Evolutionary conservation across 1,140 invertebrate species (phyloP).

Genomic region (Halesus radiatus): DNA sequence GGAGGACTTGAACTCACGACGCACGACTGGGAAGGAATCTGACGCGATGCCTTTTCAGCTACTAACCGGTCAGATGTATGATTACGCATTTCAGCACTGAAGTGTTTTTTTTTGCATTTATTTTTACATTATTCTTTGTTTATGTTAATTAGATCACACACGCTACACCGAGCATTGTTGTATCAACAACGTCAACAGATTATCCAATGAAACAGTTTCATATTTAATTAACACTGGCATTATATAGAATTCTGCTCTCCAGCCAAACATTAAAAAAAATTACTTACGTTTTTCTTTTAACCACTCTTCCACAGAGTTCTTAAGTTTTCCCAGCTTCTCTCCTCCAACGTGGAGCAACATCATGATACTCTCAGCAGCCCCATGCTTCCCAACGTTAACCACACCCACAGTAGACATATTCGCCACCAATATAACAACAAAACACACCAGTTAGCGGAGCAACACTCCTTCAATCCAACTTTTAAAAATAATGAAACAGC

Average conservation of each 20-base stretch:
- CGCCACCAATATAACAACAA: not conserved
- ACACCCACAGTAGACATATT: slow-evolving; percentile 14
- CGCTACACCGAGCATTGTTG: too few relatives aligned
- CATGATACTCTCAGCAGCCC: slow-evolving; percentile 55
- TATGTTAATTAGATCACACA: too few relatives aligned
- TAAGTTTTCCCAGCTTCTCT: slow-evolving; percentile 55
- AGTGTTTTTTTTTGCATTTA: too few relatives aligned
- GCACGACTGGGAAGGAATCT: too few relatives aligned
- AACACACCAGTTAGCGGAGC: not conserved
- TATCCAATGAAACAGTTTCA: not conserved
- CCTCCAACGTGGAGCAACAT: slow-evolving; percentile 54
- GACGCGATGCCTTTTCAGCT: too few relatives aligned
- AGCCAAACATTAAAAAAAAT: not conserved
- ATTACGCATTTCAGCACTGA: too few relatives aligned
- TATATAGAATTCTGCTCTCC: not conserved
- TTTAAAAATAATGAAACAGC: not conserved
- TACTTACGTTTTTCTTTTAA: slow-evolving; percentile 28
- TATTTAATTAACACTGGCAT: not conserved
- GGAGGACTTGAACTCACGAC: too few relatives aligned
- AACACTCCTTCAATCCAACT: not conserved
- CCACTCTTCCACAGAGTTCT: slow-evolving; percentile 44
- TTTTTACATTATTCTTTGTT: too few relatives aligned
- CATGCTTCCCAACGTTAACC: slow-evolving; percentile 57
- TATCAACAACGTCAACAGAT: too few relatives aligned
- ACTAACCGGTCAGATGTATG: too few relatives aligned